Base-by-base conservation (phyloP, 23 tunicate genomes). In the Styela clava region DNA sequence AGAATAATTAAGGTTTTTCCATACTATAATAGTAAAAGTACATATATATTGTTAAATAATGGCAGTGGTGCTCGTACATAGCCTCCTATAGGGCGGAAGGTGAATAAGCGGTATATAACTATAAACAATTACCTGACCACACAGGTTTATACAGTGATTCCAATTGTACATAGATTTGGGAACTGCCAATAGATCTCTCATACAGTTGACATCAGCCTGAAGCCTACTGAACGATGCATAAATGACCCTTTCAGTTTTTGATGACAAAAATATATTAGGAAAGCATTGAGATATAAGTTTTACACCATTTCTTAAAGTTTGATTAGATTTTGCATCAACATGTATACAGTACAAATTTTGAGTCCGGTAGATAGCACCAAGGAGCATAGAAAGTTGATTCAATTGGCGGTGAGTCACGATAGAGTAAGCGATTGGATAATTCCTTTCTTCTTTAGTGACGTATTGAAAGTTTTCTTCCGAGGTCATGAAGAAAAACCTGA, bases 271-370 rank as follows among this genome's bases (percentile, higher is more conserved):
- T 3, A 91, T 84, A 84, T 91, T 91, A 7, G 89, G 78, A 82
- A 86, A 83, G 52, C 97, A 91, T 63, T 68, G 24, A 33, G 64
- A 52, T 19, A 86, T 70, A 67, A 0, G 32, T 35, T 74, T 24
- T 7, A 83, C 27, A n/a, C 87, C 78, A 31, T 26, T 52, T 35
- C 19, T 33, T 1, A 77, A 16, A 25, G 71, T 63, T 16, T 22
- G 22, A 2, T 32, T 34, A 0, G 86, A 56, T 44, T 86, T 86
- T 23, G 64, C 63, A 70, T 91, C 97, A 26, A 85, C 28, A 69
- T 91, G 97, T 20, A 91, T 61, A 69, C 97, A 91, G 64, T 91
- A 83, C 26, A 74, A 35, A 52, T 91, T 91, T 32, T 91, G 83
- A 28, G 87, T 83, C 25, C 83, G 69, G 79, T 91, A 91, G 33